Percentiles rank a stretch among this genome's conserved stretches.
Conservation (phyloP, 2,888 invertebrate genomes). For the Holacanthella duospinosa region DNA sequence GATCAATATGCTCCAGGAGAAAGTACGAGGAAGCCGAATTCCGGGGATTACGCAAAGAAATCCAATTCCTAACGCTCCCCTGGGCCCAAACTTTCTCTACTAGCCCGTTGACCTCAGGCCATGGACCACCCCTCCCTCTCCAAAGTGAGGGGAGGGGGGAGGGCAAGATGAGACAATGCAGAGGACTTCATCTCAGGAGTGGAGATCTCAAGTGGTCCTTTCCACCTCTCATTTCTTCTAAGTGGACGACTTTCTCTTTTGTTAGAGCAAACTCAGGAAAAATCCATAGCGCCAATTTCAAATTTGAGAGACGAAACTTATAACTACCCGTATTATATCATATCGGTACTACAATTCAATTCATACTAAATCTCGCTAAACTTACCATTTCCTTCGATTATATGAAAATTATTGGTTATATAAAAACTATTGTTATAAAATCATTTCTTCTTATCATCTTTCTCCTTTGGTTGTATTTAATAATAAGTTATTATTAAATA, state of each 20-base stretch:
- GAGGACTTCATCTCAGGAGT: neutral
- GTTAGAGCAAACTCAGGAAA: slow-evolving; percentile 18
- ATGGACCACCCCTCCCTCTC: neutral
- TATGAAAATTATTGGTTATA: neutral
- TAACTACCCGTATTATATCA: slow-evolving; percentile 6
- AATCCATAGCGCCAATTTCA: no score
- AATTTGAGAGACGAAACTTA: no score
- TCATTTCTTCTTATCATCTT: neutral
- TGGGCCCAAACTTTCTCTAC: neutral
- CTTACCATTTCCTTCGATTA: neutral
- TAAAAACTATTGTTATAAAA: neutral
- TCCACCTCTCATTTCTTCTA: neutral
- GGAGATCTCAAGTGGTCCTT: neutral
- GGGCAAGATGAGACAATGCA: neutral
- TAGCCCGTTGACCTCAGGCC: neutral
- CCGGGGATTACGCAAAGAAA: neutral
- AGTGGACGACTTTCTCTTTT: slow-evolving; percentile 21
- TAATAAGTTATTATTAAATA: no score
- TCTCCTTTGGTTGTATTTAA: no score
- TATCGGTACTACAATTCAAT: neutral
- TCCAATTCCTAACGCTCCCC: neutral
- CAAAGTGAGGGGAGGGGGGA: no score
- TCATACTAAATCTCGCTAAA: neutral
- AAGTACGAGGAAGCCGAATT: neutral
- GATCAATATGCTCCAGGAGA: neutral